These are phyloP conservation scores for Cotesia typhae DNA, from an alignment of 1,140 invertebrate species.

Conservation along the genomic window DNA sequence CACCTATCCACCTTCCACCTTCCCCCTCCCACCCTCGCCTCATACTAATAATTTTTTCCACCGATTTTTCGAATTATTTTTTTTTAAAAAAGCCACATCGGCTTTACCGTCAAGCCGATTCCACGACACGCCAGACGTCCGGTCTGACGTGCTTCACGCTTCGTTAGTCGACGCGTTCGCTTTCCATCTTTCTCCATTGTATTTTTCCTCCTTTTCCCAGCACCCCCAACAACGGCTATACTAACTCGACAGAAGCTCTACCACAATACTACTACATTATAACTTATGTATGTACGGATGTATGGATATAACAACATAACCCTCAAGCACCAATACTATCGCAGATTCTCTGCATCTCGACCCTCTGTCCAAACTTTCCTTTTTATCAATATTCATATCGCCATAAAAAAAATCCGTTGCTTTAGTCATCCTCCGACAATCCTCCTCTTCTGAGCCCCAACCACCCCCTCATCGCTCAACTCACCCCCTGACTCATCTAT, in stretches of 20 bases:
- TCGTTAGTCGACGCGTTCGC: slow-evolving; percentile 20
- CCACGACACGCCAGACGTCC: slow-evolving; percentile 16
- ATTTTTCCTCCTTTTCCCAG: not conserved
- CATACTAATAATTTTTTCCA: not conserved
- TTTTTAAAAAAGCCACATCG: slow-evolving; percentile 18
- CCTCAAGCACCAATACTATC: not conserved
- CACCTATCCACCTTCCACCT: too few relatives aligned
- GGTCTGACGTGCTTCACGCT: slow-evolving; percentile 25
- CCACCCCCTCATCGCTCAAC: too few relatives aligned
- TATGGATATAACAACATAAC: not conserved
- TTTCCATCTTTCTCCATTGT: not conserved
- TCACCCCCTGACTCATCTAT: too few relatives aligned
- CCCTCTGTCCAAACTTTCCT: slow-evolving; percentile 26
- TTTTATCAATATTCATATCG: slow-evolving; percentile 33
- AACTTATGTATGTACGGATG: not conserved
- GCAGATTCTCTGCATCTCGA: slow-evolving; percentile 2
- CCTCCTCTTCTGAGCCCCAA: too few relatives aligned
- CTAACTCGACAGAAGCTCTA: not conserved
- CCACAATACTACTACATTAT: not conserved
- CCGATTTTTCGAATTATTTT: not conserved
- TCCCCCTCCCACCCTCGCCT: too few relatives aligned
- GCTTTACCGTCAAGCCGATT: slow-evolving; percentile 13
- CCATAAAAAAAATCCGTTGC: not conserved
- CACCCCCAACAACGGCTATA: not conserved
- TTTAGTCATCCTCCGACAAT: too few relatives aligned